Percentiles rank a stretch among this genome's conserved stretches.
phyloP scores from a whole-genome alignment of 2,888 invertebrate genomes.

The Tachina fera region DNA sequence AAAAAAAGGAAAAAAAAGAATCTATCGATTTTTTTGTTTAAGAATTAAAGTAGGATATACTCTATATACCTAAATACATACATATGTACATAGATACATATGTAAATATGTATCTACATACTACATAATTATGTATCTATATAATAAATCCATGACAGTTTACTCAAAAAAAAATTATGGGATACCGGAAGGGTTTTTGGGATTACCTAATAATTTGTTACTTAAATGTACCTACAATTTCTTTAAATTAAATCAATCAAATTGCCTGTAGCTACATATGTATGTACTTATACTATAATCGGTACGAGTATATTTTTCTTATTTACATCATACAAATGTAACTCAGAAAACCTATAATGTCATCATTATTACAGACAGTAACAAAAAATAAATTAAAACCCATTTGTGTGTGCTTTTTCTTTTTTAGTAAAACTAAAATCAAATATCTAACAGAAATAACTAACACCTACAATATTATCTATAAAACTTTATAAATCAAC shows the following conservation, averaged over 20 bases:
- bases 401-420: constrained; percentile 1
- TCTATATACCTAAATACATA: not conserved
- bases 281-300: too few species aligned
- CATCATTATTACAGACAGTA: constrained; percentile 40
- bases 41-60: constrained; percentile 37
- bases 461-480: constrained; percentile 7
- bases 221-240: too few species aligned
- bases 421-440: constrained; percentile 19
- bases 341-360: constrained; percentile 4
- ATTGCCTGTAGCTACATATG: too few species aligned
- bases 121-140: too few species aligned
- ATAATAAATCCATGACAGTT: not conserved
- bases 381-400: constrained; percentile 16
- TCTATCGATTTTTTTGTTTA: constrained; percentile 51
- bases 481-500: constrained; percentile 3
- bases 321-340: constrained; percentile 1
- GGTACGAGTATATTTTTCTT: not conserved
- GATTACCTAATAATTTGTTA: not conserved
- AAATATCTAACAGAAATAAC: constrained; percentile 27
- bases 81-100: too few species aligned
- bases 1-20: constrained; percentile 28
- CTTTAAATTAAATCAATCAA: too few species aligned
- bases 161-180: not conserved
- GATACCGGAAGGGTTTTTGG: not conserved
- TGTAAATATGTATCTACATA: too few species aligned